Evolutionary conservation across 1,140 invertebrate species (phyloP), one percentile per base, ranked within the genome.

Genomic region (Aphaenogaster floridana): DNA sequence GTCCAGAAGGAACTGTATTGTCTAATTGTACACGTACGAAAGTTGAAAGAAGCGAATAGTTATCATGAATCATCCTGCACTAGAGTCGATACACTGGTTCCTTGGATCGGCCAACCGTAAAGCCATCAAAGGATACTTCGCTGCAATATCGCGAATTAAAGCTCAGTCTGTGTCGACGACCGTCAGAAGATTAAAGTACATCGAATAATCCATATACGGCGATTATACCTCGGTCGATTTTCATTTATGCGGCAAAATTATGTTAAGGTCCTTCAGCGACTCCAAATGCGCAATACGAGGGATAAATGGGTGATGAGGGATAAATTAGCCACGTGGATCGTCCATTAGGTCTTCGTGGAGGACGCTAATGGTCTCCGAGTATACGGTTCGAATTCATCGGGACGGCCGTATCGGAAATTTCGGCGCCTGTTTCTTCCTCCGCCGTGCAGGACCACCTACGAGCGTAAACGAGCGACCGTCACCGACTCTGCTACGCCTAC

Each of bases 141-240:
- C 9, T 50, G 57, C 15, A 48, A 61, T 77, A 61, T 63, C 39
- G 17, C 34, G 6, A 81, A 54, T 81, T 81, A 28, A 81, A 54
- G 48, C 48, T 69, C 13, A 7, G 48, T 28, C 28, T 28, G 28
- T 28, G 28, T 28, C 28, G 28, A 28, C 28, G 28, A 28, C 28
- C 28, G 28, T 28, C 28, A 28, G 28, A 28, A 28, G 28, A 28
- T 28, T 28, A 28, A 28, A 28, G 76, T 8, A 50, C 71, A 39
- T 36, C 8, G 13, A n/a, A 39, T 80, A 66, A 17, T 21, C 17
- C 28, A 50, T 39, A 9, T 39, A 59, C 13, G 48, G 11, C 17
- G 28, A 64, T 79, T 68, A 39, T 17, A 28, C 28, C 5, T 17
- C 11, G 36, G 8, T 69, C 0, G 36, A n/a, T 42, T 69, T 42